Evolutionary conservation across 2,113 vertebrate genomes (phyloP).

Genomic region (Dissostichus mawsoni): DNA sequence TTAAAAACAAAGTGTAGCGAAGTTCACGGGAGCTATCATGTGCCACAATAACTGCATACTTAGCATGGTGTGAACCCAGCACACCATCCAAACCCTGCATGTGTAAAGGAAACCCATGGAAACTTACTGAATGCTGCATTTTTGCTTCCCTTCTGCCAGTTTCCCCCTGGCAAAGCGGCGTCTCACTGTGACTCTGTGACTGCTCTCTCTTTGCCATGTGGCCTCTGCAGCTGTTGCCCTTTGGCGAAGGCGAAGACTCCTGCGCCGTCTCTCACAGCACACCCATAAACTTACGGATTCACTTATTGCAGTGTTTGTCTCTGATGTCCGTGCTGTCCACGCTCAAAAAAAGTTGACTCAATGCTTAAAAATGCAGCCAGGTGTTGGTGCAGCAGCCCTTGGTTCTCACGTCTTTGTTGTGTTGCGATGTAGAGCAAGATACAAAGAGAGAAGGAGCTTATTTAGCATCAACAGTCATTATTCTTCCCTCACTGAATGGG

Average conservation of each 20-base stretch:
- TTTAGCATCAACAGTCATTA: conserved; percentile 66
- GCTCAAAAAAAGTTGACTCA: not conserved
- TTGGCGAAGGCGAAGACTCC: conserved; percentile 34
- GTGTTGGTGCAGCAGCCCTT: not conserved
- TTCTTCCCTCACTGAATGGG: conserved; percentile 67
- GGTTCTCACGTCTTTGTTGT: conserved; percentile 28
- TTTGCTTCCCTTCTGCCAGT: conserved; percentile 44
- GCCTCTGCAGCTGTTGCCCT: conserved; percentile 65
- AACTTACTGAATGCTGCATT: conserved; percentile 39
- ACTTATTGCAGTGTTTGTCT: conserved; percentile 14
- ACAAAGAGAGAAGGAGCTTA: conserved; percentile 45
- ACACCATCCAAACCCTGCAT: not conserved
- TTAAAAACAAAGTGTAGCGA: too few species aligned
- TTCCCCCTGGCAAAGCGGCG: conserved; percentile 40
- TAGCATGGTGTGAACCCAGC: not conserved
- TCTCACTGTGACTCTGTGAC: conserved; percentile 51
- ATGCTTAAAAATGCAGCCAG: not conserved
- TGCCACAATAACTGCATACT: too few species aligned
- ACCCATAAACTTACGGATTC: conserved; percentile 30
- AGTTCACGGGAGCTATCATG: too few species aligned
- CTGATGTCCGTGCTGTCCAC: not conserved
- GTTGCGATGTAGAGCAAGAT: conserved; percentile 32
- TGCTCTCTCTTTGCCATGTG: conserved; percentile 55
- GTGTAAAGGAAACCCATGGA: conserved; percentile 26
- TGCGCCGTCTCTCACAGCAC: not conserved